Conservation (phyloP, 30 jellyfish, hydroid and myxozoan genomes). For the Phacellophora camtschatica region DNA sequence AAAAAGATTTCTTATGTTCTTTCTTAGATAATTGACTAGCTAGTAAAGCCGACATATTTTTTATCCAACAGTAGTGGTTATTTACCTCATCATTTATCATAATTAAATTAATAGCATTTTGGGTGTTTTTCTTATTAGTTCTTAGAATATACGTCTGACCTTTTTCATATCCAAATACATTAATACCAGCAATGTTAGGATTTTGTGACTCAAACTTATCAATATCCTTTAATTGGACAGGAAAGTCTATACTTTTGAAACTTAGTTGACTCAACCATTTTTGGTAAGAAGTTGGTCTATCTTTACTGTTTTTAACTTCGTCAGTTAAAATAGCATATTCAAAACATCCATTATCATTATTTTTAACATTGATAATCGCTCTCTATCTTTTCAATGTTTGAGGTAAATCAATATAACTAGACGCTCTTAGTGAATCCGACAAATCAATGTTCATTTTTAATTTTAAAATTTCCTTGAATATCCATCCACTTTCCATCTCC, state of each 20-base stretch:
- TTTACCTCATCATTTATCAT: not conserved
- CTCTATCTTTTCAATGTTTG: not conserved
- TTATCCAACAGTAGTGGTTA: not conserved
- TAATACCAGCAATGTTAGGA: not conserved
- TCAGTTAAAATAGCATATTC: not conserved
- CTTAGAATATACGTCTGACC: not conserved
- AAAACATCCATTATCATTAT: not conserved
- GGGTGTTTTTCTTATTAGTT: not conserved
- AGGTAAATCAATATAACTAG: not conserved
- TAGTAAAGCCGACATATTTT: not conserved
- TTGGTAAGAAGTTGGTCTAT: not conserved
- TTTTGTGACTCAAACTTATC: not conserved
- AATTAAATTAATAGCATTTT: not conserved
- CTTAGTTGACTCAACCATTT: not conserved
- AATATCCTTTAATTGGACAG: not conserved
- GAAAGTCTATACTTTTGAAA: not conserved
- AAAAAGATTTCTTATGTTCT: too few species aligned
- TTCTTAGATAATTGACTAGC: not conserved
- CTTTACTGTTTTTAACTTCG: not conserved
- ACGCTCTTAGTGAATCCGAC: not conserved
- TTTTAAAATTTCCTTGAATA: too few species aligned
- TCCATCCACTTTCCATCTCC: too few species aligned
- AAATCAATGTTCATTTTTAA: not conserved
- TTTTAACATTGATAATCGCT: not conserved
- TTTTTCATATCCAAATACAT: not conserved